phyloP scores from a whole-genome alignment of 2,888 invertebrate genomes.

The Alloscopus bannaensis region DNA sequence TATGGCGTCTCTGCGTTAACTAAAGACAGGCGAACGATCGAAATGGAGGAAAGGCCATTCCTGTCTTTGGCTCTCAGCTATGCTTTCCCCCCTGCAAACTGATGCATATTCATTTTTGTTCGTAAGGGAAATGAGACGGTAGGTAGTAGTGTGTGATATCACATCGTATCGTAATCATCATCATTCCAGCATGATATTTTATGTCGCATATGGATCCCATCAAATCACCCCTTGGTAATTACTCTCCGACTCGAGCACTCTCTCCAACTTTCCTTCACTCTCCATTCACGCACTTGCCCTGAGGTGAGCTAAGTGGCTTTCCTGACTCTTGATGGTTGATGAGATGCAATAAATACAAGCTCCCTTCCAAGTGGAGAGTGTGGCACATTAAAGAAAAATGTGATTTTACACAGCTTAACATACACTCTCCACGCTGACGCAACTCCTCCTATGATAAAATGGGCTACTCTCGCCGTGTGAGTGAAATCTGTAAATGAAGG shows the following conservation, averaged over 20 bases:
- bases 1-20: too few relatives aligned
- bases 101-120: constrained; percentile 58
- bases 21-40: constrained; percentile 22
- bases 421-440: neutral
- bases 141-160: constrained; percentile 19
- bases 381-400: constrained; percentile 3
- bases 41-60: constrained; percentile 23
- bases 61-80: constrained; percentile 11
- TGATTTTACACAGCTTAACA: neutral
- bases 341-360: constrained; percentile 59
- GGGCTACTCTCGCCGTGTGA: constrained; percentile 10
- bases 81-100: too few relatives aligned
- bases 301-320: constrained; percentile 28
- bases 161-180: constrained; percentile 10
- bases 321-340: constrained; percentile 46
- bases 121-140: constrained; percentile 24
- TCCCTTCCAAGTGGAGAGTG: neutral
- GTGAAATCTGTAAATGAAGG: constrained; percentile 58
- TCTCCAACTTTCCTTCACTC: neutral
- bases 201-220: constrained; percentile 58
- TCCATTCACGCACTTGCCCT: constrained; percentile 31
- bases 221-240: constrained; percentile 55
- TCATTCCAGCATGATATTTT: constrained; percentile 41
- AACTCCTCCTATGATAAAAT: neutral
- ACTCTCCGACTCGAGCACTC: constrained; percentile 20